Evolutionary conservation across 2,888 invertebrate species (phyloP), one percentile per base, ranked within the genome.

Genomic region (Ferdinandea cuprea): DNA sequence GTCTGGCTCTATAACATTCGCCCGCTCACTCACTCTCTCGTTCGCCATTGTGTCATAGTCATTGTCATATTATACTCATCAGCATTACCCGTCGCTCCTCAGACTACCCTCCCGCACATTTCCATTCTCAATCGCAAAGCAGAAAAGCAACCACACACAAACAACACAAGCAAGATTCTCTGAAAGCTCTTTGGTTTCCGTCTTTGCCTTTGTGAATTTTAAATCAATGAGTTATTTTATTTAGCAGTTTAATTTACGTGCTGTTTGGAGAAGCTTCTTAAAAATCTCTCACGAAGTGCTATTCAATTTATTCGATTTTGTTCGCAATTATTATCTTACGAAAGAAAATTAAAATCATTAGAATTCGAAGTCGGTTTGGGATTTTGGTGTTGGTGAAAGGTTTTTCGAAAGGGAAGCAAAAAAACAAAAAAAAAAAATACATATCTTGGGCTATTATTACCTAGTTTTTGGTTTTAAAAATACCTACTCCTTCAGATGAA

Each of bases 161-260:
- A n/a, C n/a, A n/a, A 21, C 40, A 13, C 15, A 44, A 9, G 44
- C 58, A 71, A 69, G 44, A 46, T 50, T 74, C 74, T 76, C 69
- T 56, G 17, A 81, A 77, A 83, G 81, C 81, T 83, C 59, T 48
- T 30, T 11, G 8, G 15, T 2, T 17, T 21, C 11, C 7, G 9
- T 8, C 19, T 44, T 19, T 17, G 44, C 56, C 32, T 83, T 78
- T 68, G 68, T 83, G 83, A 63, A 68, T 73, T 73, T 73, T 35
- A 68, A 73, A 83, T 83, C 54, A 78, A 78, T 83, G 83, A 78
- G 83, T 72, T 68, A 78, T 68, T 83, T 83, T 78, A 73, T 73
- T 78, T 68, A 83, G 72, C 83, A 83, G 83, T 83, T 58, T 42
- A 56, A 78, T 56, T 40, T 68, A 63, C 66, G 72, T 73, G 66